Conservation (phyloP, 35 echinoderm and acorn worm genomes). For the Holothuria glaberrima region DNA sequence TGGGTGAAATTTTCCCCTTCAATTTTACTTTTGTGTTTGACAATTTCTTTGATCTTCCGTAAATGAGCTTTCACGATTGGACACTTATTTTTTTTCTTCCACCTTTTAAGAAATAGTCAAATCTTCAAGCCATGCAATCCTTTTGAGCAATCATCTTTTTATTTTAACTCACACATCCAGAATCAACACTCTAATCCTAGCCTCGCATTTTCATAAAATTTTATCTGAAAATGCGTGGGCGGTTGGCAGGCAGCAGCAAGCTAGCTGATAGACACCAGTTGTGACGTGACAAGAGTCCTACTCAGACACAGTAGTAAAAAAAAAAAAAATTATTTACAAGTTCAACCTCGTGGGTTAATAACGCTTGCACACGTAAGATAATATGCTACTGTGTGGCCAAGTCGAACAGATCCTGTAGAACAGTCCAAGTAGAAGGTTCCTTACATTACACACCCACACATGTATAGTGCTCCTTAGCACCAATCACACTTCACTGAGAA, state of each 20-base stretch:
- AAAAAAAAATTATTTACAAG: slow-evolving; percentile 15
- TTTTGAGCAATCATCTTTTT: slow-evolving; percentile 14
- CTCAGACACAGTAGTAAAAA: slow-evolving; percentile 2
- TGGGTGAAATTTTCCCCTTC: too few relatives aligned
- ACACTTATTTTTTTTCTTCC: slow-evolving; percentile 9
- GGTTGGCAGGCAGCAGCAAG: slow-evolving; percentile 40
- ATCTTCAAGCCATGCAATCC: slow-evolving; percentile 17
- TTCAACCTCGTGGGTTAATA: slow-evolving; percentile 43
- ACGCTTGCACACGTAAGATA: slow-evolving; percentile 12
- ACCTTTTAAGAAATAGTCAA: slow-evolving; percentile 13
- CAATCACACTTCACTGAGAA: background rate
- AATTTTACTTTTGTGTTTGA: too few relatives aligned
- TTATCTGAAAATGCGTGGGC: slow-evolving; percentile 56
- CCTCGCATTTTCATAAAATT: slow-evolving; percentile 55
- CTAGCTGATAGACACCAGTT: slow-evolving; percentile 10
- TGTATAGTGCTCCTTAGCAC: background rate
- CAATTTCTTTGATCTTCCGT: too few relatives aligned
- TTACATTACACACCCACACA: slow-evolving; percentile 46
- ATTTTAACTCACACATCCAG: slow-evolving; percentile 38
- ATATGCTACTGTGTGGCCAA: background rate
- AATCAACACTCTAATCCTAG: slow-evolving; percentile 50
- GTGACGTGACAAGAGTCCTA: slow-evolving; percentile 21
- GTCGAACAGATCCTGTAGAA: slow-evolving; percentile 3
- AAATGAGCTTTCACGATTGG: background rate
- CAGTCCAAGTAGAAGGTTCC: background rate